A percentile compares a stretch with the other conserved stretches of the same genome.
phyloP scores from a whole-genome alignment of 2,113 vertebrate genomes.

The Macquaria australasica region DNA sequence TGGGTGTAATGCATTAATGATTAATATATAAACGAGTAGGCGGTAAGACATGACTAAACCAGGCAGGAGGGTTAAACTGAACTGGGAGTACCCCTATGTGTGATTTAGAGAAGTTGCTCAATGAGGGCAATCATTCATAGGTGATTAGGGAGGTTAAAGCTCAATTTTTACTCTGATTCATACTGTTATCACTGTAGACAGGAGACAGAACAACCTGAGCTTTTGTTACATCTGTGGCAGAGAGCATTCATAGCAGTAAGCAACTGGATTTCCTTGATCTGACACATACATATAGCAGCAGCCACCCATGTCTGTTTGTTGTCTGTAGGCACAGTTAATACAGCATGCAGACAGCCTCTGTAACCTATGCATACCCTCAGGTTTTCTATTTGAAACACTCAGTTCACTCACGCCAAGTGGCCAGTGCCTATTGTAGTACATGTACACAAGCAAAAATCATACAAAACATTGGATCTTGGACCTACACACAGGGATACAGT shows the following conservation, averaged over 20 bases:
- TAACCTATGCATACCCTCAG: constrained; percentile 5
- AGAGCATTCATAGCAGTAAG: constrained; percentile 24
- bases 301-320: constrained; percentile 42
- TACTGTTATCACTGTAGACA: constrained; percentile 17
- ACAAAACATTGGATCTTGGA: neutral
- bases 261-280: constrained; percentile 39
- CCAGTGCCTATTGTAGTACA: neutral
- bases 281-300: constrained; percentile 34
- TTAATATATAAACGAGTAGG: constrained; percentile 72
- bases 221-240: constrained; percentile 41
- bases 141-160: constrained; percentile 42
- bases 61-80: constrained; percentile 60
- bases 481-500: neutral
- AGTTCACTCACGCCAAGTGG: neutral
- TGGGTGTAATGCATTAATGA: constrained; percentile 63
- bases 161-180: constrained; percentile 22
- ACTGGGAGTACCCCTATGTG: constrained; percentile 61
- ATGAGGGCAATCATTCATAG: constrained; percentile 46
- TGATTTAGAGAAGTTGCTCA: constrained; percentile 55
- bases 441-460: neutral
- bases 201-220: neutral
- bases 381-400: constrained; percentile 16
- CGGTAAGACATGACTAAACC: constrained; percentile 68
- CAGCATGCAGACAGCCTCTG: constrained; percentile 34
- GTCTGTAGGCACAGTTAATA: constrained; percentile 38